Percentiles rank a stretch among this genome's conserved stretches.
These are phyloP conservation scores for Diabrotica virgifera DNA, from an alignment of 1,140 invertebrate genomes.

Conservation along the genomic window DNA sequence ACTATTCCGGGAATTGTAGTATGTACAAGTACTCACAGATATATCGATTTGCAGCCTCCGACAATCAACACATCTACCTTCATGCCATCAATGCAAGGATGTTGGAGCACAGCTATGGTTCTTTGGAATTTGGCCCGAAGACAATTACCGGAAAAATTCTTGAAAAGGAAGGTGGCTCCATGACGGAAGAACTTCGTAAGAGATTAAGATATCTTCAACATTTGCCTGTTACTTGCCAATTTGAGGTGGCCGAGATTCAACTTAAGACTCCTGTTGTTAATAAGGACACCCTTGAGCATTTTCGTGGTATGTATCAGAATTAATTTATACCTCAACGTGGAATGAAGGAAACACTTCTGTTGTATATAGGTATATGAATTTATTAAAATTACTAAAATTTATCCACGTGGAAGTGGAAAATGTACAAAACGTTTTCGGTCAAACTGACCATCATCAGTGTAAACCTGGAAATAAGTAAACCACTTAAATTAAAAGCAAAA, in stretches of 20 bases:
- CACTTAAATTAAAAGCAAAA: too few relatives aligned
- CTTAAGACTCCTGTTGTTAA: conserved; percentile 70
- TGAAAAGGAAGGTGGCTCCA: conserved; percentile 79
- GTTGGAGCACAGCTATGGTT: conserved; percentile 82
- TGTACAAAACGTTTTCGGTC: too few relatives aligned
- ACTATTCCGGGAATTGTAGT: too few relatives aligned
- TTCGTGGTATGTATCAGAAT: conserved; percentile 56
- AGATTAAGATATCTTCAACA: conserved; percentile 82
- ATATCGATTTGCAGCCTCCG: conserved; percentile 59
- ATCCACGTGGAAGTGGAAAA: too few relatives aligned
- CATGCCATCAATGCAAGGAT: conserved; percentile 89
- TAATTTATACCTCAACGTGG: conserved; percentile 9
- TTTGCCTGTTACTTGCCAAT: conserved; percentile 84
- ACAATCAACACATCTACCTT: conserved; percentile 91
- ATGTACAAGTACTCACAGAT: too few relatives aligned
- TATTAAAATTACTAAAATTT: too few relatives aligned
- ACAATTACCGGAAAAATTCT: conserved; percentile 70
- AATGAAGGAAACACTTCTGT: too few relatives aligned
- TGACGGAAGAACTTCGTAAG: conserved; percentile 75
- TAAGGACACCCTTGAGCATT: conserved; percentile 60
- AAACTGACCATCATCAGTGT: too few relatives aligned
- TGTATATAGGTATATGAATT: too few relatives aligned
- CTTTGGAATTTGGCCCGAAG: conserved; percentile 74
- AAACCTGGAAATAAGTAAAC: too few relatives aligned
- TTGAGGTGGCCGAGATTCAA: conserved; percentile 85